Conservation (phyloP, 1,140 invertebrate species). For the Penaeus indicus region DNA sequence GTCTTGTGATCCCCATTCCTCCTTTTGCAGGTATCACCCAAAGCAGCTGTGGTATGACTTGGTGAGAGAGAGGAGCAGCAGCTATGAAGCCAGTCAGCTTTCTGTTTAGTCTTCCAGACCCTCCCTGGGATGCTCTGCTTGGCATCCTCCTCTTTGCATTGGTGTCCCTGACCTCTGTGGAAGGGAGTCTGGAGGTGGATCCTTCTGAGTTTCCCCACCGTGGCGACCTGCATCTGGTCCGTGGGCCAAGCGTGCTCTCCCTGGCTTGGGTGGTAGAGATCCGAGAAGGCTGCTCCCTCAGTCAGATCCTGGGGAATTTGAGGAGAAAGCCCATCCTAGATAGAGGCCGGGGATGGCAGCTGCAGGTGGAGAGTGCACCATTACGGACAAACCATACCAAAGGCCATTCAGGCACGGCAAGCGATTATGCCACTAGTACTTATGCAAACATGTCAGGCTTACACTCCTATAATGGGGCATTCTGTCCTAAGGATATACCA, state of each 20-base stretch:
- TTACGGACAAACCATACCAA: not conserved
- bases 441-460: not conserved
- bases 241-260: conserved; percentile 47
- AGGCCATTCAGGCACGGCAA: conserved; percentile 10
- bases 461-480: not conserved
- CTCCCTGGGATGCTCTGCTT: too few relatives aligned
- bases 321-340: not conserved
- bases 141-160: too few relatives aligned
- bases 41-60: too few relatives aligned
- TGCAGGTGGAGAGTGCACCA: not conserved
- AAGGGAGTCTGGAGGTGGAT: not conserved
- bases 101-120: too few relatives aligned
- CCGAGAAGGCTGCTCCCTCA: conserved; percentile 1
- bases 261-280: conserved; percentile 55
- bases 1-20: too few relatives aligned
- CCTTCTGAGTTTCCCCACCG: conserved; percentile 40
- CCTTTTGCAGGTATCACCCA: too few relatives aligned
- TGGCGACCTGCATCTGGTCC: conserved; percentile 51
- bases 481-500: conserved; percentile 21
- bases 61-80: too few relatives aligned
- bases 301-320: conserved; percentile 8
- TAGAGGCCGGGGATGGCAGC: not conserved
- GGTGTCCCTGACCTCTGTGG: too few relatives aligned
- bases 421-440: not conserved
- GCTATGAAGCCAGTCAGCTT: too few relatives aligned